phyloP scores from a whole-genome alignment of 2,113 vertebrate genomes.

The Pyrgilauda ruficollis region DNA sequence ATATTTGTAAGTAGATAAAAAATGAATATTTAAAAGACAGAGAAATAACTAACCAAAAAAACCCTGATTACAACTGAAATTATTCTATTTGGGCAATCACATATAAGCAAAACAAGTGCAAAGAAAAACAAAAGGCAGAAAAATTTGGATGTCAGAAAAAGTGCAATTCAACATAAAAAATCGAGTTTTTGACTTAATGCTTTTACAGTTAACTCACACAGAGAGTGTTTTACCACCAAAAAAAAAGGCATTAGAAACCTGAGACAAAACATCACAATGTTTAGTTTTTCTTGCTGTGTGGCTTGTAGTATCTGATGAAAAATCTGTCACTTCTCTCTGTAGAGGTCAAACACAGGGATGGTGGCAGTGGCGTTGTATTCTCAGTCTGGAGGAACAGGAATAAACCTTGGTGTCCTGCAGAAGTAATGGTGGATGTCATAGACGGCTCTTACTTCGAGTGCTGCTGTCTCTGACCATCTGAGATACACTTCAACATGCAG shows the following conservation, averaged over 20 bases:
- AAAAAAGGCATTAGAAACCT: neutral
- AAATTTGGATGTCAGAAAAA: neutral
- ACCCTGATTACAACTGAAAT: neutral
- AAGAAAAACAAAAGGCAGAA: neutral
- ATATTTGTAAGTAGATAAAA: neutral
- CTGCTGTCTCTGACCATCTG: neutral
- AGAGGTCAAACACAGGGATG: neutral
- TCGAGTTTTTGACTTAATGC: neutral
- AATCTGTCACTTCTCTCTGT: neutral
- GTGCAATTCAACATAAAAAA: neutral
- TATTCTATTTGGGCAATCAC: neutral
- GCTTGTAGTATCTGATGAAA: constrained; percentile 31
- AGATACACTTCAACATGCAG: neutral
- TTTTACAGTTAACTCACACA: neutral
- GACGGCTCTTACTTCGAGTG: neutral
- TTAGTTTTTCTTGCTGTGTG: neutral
- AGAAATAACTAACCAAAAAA: neutral
- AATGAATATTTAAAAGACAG: neutral
- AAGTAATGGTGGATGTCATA: neutral
- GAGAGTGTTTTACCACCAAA: neutral
- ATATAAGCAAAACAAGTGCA: neutral
- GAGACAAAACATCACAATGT: constrained; percentile 33
- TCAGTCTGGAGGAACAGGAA: neutral
- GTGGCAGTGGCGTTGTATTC: neutral
- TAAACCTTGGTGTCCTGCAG: neutral